Base-by-base conservation (phyloP, 1,140 invertebrate species). In the Brachionus sp. region DNA sequence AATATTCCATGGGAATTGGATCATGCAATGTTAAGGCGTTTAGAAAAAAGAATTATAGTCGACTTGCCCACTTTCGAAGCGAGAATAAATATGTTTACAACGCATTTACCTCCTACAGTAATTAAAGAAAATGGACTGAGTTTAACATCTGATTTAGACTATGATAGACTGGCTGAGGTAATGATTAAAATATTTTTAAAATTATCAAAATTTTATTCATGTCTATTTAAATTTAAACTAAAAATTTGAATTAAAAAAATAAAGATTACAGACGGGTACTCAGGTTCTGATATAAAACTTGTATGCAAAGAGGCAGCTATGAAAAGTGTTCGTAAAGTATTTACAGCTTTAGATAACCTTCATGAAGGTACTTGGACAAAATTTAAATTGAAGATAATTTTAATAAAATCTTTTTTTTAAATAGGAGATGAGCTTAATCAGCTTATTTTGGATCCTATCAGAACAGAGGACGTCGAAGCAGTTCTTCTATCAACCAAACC, bases 1-100 rank as follows among this genome's bases (percentile, higher is more conserved):
- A 98, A 98, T 88, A 88, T 94, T 78, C 95, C 95, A 7, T 97
- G 95, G 93, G 94, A 95, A 86, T 91, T 96, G 83, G 95, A 97
- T 87, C 90, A 92, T 84, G 95, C 95, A 0, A 92, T 97, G 86
- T 87, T 97, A 44, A 89, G 95, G 68, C 90, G 95, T 73, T 91
- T 97, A 64, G 95, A 97, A 86, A 97, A 96, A 87, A 91, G 93
- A 80, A 93, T 97, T 83, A 89, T 94, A 29, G 92, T 97, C 3
- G 92, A 92, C 42, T 87, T 95, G 77, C 95, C 95, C 0, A 91
- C 92, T 77, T 86, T 86, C 16, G 88, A 91, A 35, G 92, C 92
- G 9, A 89, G 95, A 6, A 86, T 89, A 25, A 88, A 91, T 78
- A 92, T 96, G 85, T 93, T 96, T 82, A 86, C 89, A 78, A 90